Evolutionary conservation across 92 coral and sea anemone species (phyloP).

Genomic region (Montipora capitata): DNA sequence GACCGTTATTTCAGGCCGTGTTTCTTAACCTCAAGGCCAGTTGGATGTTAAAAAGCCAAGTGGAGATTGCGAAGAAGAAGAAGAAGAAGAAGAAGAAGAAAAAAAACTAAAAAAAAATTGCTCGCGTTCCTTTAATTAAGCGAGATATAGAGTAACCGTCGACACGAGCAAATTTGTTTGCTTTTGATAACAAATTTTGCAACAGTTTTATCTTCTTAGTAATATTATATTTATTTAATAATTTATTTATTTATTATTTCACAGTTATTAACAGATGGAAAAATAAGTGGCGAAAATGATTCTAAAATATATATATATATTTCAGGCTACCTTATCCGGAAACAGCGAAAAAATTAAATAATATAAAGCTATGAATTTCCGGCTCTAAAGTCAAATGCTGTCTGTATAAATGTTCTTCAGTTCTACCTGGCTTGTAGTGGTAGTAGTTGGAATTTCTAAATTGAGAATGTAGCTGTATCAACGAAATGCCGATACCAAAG

Average conservation of each 20-base stretch:
- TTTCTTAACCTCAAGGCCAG: constrained; percentile 24
- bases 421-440: background rate
- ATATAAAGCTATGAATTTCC: constrained; percentile 27
- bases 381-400: background rate
- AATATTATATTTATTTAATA: background rate
- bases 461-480: background rate
- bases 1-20: constrained; percentile 27
- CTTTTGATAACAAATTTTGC: constrained; percentile 56
- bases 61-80: constrained; percentile 8
- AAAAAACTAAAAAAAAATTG: constrained; percentile 7
- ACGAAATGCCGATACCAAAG: background rate
- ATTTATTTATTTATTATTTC: constrained; percentile 33
- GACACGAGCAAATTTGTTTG: constrained; percentile 56
- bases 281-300: background rate
- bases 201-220: background rate
- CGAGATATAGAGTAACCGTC: background rate
- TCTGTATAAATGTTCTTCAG: background rate
- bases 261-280: constrained; percentile 14
- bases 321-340: background rate
- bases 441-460: background rate
- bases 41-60: constrained; percentile 15
- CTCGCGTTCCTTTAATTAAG: background rate
- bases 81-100: background rate
- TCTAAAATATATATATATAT: background rate
- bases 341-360: background rate